Conservation (phyloP, 2,113 vertebrate species). For the Neotoma lepida region DNA sequence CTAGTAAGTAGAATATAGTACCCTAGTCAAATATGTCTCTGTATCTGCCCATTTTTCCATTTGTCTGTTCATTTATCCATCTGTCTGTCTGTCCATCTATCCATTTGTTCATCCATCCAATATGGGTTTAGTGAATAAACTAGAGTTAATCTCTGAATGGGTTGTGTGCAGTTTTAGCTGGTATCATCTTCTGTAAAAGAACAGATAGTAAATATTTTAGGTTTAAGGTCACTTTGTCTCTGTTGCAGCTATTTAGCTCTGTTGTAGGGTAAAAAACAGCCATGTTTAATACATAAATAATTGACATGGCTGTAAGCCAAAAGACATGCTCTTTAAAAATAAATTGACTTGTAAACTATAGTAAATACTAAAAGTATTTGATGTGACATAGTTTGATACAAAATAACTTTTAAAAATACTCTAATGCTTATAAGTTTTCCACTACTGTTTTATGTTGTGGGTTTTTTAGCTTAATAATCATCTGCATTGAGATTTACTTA, state of each 20-base stretch:
- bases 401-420: neutral
- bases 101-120: neutral
- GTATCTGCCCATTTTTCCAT: too few relatives aligned
- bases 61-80: neutral
- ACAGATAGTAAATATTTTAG: neutral
- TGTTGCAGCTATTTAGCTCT: neutral
- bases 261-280: neutral
- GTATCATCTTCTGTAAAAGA: neutral
- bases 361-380: neutral
- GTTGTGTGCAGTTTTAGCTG: neutral
- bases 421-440: slow-evolving; percentile 17
- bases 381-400: neutral
- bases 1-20: neutral
- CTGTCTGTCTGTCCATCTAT: neutral
- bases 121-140: neutral
- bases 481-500: neutral
- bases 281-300: neutral
- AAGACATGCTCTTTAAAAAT: neutral
- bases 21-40: neutral
- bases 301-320: neutral
- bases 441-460: neutral
- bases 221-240: neutral
- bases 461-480: slow-evolving; percentile 42
- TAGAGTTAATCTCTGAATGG: slow-evolving; percentile 37
- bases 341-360: neutral